Conservation (phyloP, 2,888 invertebrate genomes). For the Melitaea athalia region DNA sequence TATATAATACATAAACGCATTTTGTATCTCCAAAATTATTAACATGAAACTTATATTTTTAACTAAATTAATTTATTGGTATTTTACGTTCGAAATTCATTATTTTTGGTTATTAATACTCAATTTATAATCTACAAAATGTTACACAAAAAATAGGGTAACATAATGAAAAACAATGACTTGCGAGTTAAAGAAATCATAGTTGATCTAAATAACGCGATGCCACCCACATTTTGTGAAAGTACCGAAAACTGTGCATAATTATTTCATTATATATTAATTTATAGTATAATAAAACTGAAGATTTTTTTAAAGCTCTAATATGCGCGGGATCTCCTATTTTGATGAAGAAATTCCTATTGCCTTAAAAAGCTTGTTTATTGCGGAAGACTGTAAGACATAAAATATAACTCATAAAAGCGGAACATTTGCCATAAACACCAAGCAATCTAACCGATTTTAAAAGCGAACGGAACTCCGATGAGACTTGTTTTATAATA, state of each 20-base stretch:
- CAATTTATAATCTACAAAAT: background rate
- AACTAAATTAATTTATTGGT: too few species aligned
- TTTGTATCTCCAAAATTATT: too few species aligned
- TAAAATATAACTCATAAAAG: background rate
- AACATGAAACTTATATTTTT: too few species aligned
- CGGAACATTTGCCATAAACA: background rate
- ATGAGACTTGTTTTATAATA: background rate
- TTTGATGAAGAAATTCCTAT: too few species aligned
- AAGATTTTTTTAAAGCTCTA: too few species aligned
- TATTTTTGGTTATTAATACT: background rate
- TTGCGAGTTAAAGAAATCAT: slow-evolving; percentile 18
- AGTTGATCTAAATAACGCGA: background rate
- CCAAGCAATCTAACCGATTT: background rate
- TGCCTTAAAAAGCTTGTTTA: too few species aligned
- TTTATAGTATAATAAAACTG: too few species aligned
- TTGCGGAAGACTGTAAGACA: too few species aligned
- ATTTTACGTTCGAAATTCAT: too few species aligned
- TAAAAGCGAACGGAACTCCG: background rate
- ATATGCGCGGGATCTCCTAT: too few species aligned
- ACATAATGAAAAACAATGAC: slow-evolving; percentile 30
- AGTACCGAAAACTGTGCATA: background rate
- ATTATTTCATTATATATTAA: background rate
- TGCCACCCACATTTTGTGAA: slow-evolving; percentile 8
- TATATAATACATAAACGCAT: too few species aligned
- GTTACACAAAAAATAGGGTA: background rate